These are phyloP conservation scores for Sclerurus mexicanus DNA, from an alignment of 2,113 vertebrate genomes.

Conservation along the genomic window DNA sequence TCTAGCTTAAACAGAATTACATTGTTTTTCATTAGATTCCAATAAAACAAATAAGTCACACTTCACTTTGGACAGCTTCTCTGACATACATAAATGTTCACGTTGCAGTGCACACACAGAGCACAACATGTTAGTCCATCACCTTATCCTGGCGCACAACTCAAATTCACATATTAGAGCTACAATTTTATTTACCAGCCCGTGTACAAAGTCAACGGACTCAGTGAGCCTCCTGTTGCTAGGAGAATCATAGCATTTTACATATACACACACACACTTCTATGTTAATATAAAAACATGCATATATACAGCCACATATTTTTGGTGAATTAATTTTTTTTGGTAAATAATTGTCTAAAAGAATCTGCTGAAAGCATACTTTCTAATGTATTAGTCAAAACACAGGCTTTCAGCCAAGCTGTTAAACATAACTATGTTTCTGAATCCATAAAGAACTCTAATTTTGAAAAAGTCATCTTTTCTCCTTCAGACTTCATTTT, in stretches of 20 bases:
- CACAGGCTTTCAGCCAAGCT: neutral
- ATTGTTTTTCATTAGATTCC: neutral
- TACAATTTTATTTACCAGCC: neutral
- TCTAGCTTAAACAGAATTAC: neutral
- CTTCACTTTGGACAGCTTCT: neutral
- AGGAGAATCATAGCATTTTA: neutral
- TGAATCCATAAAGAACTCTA: neutral
- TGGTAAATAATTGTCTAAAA: neutral
- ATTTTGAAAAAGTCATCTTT: neutral
- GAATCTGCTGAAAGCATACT: neutral
- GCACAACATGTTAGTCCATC: neutral
- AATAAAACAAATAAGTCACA: neutral
- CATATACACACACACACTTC: accelerated
- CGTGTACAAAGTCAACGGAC: neutral
- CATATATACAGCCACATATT: neutral
- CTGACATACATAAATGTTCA: neutral
- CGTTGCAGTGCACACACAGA: neutral
- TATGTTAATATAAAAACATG: neutral
- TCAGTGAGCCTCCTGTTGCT: neutral
- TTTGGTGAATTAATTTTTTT: neutral
- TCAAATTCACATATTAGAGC: neutral
- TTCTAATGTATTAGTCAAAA: neutral
- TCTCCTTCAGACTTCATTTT: neutral
- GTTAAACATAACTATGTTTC: neutral
- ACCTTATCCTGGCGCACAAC: accelerated